Percentiles rank a stretch among this genome's conserved stretches.
phyloP scores from a whole-genome alignment of 35 echinoderm and acorn worm species.

The Holothuria glaberrima region DNA sequence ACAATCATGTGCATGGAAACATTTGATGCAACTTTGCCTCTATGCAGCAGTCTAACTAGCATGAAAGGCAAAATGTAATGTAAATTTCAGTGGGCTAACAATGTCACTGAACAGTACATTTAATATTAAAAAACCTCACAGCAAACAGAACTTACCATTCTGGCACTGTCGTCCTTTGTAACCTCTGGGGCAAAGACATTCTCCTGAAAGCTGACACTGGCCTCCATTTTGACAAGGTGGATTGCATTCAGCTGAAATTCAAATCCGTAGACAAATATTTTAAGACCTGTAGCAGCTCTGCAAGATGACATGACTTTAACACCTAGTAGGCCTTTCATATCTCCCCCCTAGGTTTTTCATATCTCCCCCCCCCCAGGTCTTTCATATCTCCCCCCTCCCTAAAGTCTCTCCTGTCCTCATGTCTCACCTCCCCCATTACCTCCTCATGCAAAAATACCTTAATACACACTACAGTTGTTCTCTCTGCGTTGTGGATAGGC shows the following conservation, averaged over 20 bases:
- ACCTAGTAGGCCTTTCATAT: background rate
- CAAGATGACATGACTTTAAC: background rate
- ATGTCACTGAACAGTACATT: too few species aligned
- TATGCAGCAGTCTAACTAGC: too few species aligned
- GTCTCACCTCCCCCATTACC: too few species aligned
- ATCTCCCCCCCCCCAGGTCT: background rate
- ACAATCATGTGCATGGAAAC: too few species aligned
- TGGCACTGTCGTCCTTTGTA: conserved; percentile 81
- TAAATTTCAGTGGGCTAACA: too few species aligned
- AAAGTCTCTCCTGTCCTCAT: too few species aligned
- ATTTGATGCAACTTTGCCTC: too few species aligned
- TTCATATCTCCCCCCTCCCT: background rate
- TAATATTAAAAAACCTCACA: background rate
- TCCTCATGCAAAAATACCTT: too few species aligned
- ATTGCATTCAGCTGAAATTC: conserved; percentile 60
- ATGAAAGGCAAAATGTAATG: too few species aligned
- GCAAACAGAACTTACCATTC: conserved; percentile 51
- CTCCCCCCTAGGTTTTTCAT: background rate
- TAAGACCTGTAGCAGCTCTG: background rate
- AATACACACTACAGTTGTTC: too few species aligned
- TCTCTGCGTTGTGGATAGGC: too few species aligned
- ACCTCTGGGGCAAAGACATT: conserved; percentile 76
- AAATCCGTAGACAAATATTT: background rate
- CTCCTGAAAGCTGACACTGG: conserved; percentile 57
- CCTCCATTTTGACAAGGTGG: conserved; percentile 78